phyloP scores from a whole-genome alignment of 2,113 vertebrate genomes.

The Baryphthengus martii region DNA sequence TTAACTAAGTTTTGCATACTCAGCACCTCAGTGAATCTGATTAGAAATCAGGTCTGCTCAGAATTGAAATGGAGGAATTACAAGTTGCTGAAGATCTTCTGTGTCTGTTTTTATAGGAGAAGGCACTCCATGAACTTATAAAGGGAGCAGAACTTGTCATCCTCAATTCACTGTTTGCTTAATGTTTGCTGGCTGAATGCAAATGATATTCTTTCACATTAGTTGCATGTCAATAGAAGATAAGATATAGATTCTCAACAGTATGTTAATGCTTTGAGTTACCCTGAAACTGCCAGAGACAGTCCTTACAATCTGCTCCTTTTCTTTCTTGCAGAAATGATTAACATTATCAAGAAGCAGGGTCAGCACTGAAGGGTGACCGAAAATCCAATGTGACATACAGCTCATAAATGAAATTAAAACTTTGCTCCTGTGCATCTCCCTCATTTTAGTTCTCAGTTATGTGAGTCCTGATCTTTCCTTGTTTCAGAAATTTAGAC shows the following conservation, averaged over 20 bases:
- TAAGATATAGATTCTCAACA: background rate
- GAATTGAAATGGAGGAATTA: slow-evolving; percentile 20
- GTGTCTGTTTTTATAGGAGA: background rate
- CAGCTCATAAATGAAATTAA: background rate
- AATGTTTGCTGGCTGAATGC: background rate
- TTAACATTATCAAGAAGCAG: background rate
- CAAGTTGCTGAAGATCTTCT: background rate
- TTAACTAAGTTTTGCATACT: background rate
- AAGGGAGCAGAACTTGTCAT: background rate
- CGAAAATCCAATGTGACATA: background rate
- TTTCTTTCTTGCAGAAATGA: background rate
- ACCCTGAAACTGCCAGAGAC: background rate
- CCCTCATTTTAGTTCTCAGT: background rate
- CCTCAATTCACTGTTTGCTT: background rate
- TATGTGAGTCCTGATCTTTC: background rate
- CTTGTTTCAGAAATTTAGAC: background rate
- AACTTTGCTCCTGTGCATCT: background rate
- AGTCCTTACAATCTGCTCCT: background rate
- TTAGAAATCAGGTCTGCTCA: background rate
- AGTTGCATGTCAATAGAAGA: background rate
- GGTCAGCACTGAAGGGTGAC: background rate
- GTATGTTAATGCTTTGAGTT: background rate
- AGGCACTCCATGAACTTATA: background rate
- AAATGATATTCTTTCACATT: background rate
- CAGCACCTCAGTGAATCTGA: background rate